These are phyloP conservation scores for Tetrax tetrax DNA, from an alignment of 2,113 vertebrate genomes.

Conservation along the genomic window DNA sequence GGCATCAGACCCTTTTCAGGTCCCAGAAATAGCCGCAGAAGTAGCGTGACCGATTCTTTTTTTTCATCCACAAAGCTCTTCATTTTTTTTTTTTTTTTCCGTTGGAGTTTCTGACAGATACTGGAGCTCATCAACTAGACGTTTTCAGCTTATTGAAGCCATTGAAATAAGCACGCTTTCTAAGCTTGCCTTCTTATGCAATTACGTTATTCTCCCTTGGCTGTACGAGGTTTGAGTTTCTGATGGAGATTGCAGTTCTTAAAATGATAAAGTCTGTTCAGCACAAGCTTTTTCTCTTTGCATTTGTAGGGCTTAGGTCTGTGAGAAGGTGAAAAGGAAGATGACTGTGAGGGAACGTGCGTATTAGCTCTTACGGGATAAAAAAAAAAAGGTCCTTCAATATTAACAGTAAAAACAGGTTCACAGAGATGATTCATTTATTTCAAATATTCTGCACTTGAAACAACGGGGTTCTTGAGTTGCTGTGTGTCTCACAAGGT, in stretches of 20 bases:
- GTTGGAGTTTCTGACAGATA: background rate
- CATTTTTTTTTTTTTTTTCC: background rate
- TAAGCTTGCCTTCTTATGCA: background rate
- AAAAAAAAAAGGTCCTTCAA: background rate
- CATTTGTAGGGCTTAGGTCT: background rate
- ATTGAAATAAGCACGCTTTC: background rate
- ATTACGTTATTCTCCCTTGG: background rate
- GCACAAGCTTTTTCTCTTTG: background rate
- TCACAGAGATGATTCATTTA: background rate
- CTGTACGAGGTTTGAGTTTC: background rate
- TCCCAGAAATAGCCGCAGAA: slow-evolving; percentile 50
- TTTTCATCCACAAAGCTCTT: background rate
- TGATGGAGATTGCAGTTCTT: background rate
- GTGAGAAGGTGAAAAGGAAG: background rate
- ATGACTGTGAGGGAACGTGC: background rate
- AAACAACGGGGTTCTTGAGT: background rate
- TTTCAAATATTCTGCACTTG: background rate
- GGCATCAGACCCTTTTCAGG: slow-evolving; percentile 50
- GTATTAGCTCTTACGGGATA: background rate
- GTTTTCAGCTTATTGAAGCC: background rate
- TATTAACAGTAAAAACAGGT: background rate
- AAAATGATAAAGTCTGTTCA: background rate
- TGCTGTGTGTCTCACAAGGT: background rate
- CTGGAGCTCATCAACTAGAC: background rate
- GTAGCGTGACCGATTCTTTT: slow-evolving; percentile 15